Evolutionary conservation across 1,140 invertebrate species (phyloP), one percentile per base, ranked within the genome.

Genomic region (Homalodisca vitripennis): DNA sequence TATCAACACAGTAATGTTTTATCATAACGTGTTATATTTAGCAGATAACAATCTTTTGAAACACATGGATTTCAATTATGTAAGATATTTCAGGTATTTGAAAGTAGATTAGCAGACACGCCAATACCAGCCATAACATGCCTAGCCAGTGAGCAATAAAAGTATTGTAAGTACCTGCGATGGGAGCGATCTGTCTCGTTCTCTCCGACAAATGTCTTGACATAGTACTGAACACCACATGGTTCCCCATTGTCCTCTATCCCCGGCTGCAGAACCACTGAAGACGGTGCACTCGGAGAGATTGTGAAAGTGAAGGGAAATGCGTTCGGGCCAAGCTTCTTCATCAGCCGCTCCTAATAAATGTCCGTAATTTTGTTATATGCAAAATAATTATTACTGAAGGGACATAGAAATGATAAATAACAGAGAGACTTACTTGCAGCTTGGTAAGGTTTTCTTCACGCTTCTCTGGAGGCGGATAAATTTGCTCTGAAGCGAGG

Each of bases 301-400:
- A 94, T 83, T 62, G 83, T 81, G 81, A 98, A 94, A 55, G 87
- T 92, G 80, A 99, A 99, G 0, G 97, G 95, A 75, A 91, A 87
- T 1, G 95, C 95, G 80, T 94, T 93, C 0, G 87, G 83, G 1
- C 97, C 97, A 12, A 99, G 82, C 80, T 99, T 99, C 78, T 92
- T 92, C 3, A 98, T 80, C 27, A 99, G 81, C 32, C 96, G 84
- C 75, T 98, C 94, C 84, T 98, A 86, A 32, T 87, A 70, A 67
- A 51, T 46, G 29, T 70, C 3, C 1, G 3, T 17, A 41, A 17
- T 6, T 41, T 41, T 41, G 17, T 41, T 10, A 6, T 41, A 17
- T 6, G 6, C 6, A 41, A 10, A 41, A 41, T 41, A 41, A 41
- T 41, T 41, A 41, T 41, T 17, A 41, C 6, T 41, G n/a, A n/a